Evolutionary conservation across 2,113 vertebrate species (phyloP).

Genomic region (Muscicapa adusta): DNA sequence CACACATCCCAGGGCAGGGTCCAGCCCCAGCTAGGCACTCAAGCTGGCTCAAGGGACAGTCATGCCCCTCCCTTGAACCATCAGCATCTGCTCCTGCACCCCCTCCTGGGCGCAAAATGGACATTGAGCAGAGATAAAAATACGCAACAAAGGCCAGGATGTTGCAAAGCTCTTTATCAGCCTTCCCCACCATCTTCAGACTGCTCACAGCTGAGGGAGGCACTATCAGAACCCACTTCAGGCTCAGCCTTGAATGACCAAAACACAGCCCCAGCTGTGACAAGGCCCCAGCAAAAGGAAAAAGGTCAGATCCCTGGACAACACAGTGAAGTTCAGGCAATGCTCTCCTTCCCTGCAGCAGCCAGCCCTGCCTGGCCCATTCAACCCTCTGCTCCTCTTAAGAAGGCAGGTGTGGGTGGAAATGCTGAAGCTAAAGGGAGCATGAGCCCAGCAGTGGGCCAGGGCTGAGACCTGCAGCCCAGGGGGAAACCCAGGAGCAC

Average conservation of each 20-base stretch:
- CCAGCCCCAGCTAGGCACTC: accelerated
- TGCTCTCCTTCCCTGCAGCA: not conserved
- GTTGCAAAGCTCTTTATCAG: not conserved
- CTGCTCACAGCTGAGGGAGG: not conserved
- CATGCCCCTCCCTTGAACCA: not conserved
- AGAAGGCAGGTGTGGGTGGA: accelerated
- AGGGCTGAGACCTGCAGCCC: not conserved
- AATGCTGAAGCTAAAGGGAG: not conserved
- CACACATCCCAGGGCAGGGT: accelerated
- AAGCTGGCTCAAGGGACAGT: not conserved
- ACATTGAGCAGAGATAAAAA: not conserved
- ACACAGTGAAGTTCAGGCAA: not conserved
- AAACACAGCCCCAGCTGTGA: not conserved
- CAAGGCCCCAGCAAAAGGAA: not conserved
- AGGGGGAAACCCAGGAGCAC: accelerated
- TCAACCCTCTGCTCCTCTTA: not conserved
- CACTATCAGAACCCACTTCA: not conserved
- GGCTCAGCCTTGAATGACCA: not conserved
- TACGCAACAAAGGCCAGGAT: accelerated
- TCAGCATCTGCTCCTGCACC: not conserved
- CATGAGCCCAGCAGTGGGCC: not conserved
- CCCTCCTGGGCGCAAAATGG: accelerated
- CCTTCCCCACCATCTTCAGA: accelerated
- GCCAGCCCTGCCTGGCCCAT: not conserved
- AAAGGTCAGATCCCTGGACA: not conserved